Conservation (phyloP, 2,888 invertebrate genomes). For the Stenoptilia bipunctidactyla region DNA sequence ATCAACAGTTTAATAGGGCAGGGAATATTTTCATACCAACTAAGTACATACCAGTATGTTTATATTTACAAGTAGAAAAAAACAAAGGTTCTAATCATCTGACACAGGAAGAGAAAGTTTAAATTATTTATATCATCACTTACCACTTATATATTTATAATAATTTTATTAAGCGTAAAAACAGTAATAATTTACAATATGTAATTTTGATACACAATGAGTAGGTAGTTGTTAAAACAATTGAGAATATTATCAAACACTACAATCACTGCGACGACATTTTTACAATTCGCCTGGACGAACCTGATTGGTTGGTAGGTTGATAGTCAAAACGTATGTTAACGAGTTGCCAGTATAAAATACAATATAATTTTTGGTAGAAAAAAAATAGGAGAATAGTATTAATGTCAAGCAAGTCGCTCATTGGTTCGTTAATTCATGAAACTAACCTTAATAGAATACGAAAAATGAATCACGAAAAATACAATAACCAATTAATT, state of each 20-base stretch:
- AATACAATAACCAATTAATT: too few species aligned
- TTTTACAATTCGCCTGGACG: slow-evolving; percentile 50
- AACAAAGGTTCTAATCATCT: slow-evolving; percentile 41
- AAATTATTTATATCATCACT: too few species aligned
- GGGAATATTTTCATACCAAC: too few species aligned
- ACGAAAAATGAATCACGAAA: too few species aligned
- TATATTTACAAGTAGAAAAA: slow-evolving; percentile 64
- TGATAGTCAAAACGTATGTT: too few species aligned
- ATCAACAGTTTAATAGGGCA: too few species aligned
- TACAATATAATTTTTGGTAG: too few species aligned
- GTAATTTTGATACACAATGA: not conserved
- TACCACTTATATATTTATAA: slow-evolving; percentile 12
- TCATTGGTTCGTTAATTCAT: too few species aligned
- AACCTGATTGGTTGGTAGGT: slow-evolving; percentile 21
- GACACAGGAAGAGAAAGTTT: slow-evolving; percentile 45
- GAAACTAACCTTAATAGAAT: too few species aligned
- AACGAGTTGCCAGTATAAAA: too few species aligned
- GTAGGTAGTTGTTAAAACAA: not conserved
- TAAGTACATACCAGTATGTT: slow-evolving; percentile 30
- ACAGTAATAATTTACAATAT: slow-evolving; percentile 25
- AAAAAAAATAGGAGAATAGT: too few species aligned
- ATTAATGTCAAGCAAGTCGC: too few species aligned
- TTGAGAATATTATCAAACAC: slow-evolving; percentile 3
- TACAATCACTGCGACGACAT: slow-evolving; percentile 49
- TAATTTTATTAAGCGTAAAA: slow-evolving; percentile 12